These are phyloP conservation scores for Brachyistius frenatus DNA, from an alignment of 2,113 vertebrate genomes.

Conservation along the genomic window DNA sequence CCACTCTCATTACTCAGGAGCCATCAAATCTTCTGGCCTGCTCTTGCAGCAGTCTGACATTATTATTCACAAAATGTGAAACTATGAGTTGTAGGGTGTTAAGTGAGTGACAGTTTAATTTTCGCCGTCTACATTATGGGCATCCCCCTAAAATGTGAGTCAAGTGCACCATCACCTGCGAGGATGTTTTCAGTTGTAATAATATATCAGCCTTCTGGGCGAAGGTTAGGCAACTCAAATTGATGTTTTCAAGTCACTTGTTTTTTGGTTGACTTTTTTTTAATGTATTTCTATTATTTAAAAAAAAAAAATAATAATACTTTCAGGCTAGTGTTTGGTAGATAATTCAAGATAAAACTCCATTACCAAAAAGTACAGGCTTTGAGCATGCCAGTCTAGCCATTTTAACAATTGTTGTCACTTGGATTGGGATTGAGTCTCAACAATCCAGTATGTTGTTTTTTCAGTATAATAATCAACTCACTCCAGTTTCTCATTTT, in stretches of 20 bases:
- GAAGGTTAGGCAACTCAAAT: constrained; percentile 10
- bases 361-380: neutral
- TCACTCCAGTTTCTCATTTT: constrained; percentile 1
- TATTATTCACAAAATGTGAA: constrained; percentile 69
- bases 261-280: constrained; percentile 24
- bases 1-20: constrained; percentile 59
- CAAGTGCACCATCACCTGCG: constrained; percentile 41
- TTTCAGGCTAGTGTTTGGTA: neutral
- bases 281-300: neutral
- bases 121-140: constrained; percentile 54
- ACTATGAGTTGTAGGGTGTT: constrained; percentile 51
- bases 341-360: neutral
- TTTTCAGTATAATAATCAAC: neutral
- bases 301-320: too few relatives aligned
- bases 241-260: constrained; percentile 16
- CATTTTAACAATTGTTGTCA: neutral
- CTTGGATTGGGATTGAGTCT: neutral
- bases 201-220: constrained; percentile 29
- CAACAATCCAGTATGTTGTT: constrained; percentile 19
- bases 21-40: constrained; percentile 43
- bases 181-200: constrained; percentile 53
- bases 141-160: constrained; percentile 21
- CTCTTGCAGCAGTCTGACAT: constrained; percentile 55
- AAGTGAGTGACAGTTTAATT: constrained; percentile 81
- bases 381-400: neutral